These are phyloP conservation scores for Pachycephala philippinensis DNA, from an alignment of 2,113 vertebrate genomes.

Conservation along the genomic window DNA sequence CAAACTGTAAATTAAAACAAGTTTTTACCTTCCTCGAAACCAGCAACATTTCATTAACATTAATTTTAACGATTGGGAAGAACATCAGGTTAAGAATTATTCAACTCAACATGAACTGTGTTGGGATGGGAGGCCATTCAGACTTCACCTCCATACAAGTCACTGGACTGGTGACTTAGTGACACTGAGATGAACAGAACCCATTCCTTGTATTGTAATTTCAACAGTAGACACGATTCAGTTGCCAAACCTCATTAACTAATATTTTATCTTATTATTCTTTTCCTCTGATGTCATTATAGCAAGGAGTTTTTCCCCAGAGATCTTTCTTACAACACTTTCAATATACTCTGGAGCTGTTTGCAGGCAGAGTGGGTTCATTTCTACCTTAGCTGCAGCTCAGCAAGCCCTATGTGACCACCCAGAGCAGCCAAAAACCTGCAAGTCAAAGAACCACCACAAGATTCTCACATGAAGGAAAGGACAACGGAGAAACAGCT, in stretches of 20 bases:
- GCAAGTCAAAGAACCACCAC: not conserved
- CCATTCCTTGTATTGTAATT: not conserved
- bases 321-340: not conserved
- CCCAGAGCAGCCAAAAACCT: not conserved
- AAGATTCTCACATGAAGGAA: not conserved
- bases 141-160: not conserved
- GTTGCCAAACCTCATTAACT: not conserved
- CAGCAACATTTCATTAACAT: fast-evolving
- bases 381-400: not conserved
- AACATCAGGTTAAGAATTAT: not conserved
- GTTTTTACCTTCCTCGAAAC: not conserved
- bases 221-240: not conserved
- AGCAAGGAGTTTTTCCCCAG: not conserved
- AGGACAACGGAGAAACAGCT: not conserved
- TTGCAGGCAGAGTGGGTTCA: not conserved
- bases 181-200: not conserved
- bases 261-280: not conserved
- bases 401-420: not conserved
- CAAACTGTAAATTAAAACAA: not conserved
- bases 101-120: fast-evolving
- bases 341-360: not conserved
- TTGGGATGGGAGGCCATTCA: not conserved
- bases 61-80: not conserved
- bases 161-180: not conserved
- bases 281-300: not conserved